phyloP scores from a whole-genome alignment of 2,888 invertebrate species.

The Parnassius apollo region DNA sequence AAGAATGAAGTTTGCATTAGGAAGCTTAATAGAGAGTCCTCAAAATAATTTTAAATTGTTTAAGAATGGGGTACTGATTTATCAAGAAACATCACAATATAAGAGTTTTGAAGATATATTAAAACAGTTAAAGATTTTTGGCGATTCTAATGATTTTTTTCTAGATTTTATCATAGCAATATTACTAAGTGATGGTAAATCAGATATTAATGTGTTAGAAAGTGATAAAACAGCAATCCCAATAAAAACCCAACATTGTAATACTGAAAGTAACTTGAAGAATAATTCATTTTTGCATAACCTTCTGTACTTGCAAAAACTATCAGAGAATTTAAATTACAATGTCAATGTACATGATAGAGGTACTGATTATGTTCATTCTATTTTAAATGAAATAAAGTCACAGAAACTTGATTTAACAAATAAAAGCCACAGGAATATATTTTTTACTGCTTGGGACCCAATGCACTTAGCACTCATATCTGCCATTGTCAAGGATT shows the following conservation, averaged over 20 bases:
- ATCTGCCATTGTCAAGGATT: conserved; percentile 85
- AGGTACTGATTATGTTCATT: conserved; percentile 48
- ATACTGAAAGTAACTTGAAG: conserved; percentile 35
- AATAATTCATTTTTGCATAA: conserved; percentile 46
- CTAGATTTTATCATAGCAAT: conserved; percentile 56
- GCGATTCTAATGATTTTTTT: conserved; percentile 43
- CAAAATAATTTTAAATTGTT: conserved; percentile 85
- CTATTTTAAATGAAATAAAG: conserved; percentile 44
- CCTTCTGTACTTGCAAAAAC: conserved; percentile 55
- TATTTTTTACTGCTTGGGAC: conserved; percentile 40
- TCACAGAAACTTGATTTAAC: conserved; percentile 42
- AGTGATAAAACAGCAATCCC: conserved; percentile 13
- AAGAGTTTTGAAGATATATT: conserved; percentile 43
- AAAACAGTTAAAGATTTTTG: conserved; percentile 41
- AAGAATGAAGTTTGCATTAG: conserved; percentile 79
- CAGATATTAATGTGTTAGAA: conserved; percentile 26
- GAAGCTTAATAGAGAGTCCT: conserved; percentile 76
- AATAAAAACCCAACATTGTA: conserved; percentile 36
- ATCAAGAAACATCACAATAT: conserved; percentile 45
- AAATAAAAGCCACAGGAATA: conserved; percentile 35
- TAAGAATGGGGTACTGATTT: conserved; percentile 57
- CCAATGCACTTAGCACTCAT: conserved; percentile 64
- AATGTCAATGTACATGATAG: conserved; percentile 31
- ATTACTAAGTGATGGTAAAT: conserved; percentile 41
- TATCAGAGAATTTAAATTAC: conserved; percentile 41